Evolutionary conservation across 2,113 vertebrate species (phyloP), one percentile per base, ranked within the genome.

Genomic region (Nycticebus coucang): DNA sequence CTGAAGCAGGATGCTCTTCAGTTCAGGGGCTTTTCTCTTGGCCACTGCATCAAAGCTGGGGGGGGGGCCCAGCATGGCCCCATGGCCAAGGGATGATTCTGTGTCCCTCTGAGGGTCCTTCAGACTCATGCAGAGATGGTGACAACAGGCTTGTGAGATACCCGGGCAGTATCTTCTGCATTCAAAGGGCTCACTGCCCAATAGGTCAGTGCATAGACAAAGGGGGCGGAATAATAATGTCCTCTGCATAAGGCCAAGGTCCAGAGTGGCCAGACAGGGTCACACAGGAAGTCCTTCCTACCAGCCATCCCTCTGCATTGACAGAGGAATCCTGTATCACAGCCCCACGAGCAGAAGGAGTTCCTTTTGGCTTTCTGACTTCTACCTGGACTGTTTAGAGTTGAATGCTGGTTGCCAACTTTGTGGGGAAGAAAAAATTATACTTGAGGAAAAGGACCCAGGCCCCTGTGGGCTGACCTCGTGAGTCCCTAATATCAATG

Each of bases 191-290:
- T 45, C 24, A 0, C 30, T 69, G 11, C 35, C 75, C 28, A 28
- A 6, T 13, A 45, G 86, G 37, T 7, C 7, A 0, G 55, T 0
- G 24, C 55, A 24, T 15, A 28, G 89, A 5, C 71, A 57, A 0
- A 0, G 50, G 86, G 24, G 2, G 4, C 0, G 5, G 45, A 5
- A 3, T 4, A 28, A 17, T 9, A 30, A 0, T 0, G 30, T 5
- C 6, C 35, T 53, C 55, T 62, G 41, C 11, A 55, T 77, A 68
- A 75, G 72, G 87, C 24, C 37, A 8, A 28, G 50, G 90, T 24
- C 37, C 8, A 19, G 50, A 14, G 77, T 50, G 22, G 82, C 85
- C 11, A 24, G 10, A 11, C 5, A 37, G 55, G 59, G 35, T 45
- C 17, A 10, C 22, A 10, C 5, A 6, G 53, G 19, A 60, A 6